A percentile compares a stretch with the other conserved stretches of the same genome.
phyloP scores from a whole-genome alignment of 2,797 vertebrate genomes.

The Ptychobarbus kaznakovi region DNA sequence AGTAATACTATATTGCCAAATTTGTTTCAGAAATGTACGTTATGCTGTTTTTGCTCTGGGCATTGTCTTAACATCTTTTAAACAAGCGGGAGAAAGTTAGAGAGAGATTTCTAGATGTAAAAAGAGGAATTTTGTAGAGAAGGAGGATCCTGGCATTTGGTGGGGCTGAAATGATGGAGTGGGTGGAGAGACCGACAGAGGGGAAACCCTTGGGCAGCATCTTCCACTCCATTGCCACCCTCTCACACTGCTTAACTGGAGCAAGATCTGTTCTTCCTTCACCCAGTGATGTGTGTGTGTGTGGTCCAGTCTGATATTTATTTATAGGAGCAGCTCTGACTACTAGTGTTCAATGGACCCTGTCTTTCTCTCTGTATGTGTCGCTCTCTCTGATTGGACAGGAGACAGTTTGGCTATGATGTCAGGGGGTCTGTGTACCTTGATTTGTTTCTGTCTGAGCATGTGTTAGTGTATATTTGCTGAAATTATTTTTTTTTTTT shows the following conservation, averaged over 20 bases:
- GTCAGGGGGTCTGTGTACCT: conserved; percentile 23
- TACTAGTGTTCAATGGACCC: conserved; percentile 18
- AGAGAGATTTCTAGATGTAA: not conserved
- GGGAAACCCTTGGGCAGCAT: conserved; percentile 74
- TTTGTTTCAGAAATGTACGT: not conserved
- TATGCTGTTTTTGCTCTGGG: not conserved
- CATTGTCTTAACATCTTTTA: not conserved
- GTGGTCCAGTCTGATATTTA: conserved; percentile 41
- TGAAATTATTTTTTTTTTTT: not conserved
- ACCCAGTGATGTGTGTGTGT: conserved; percentile 40
- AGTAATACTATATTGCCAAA: not conserved
- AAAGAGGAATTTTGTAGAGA: conserved; percentile 45
- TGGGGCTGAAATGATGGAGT: conserved; percentile 55
- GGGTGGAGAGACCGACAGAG: conserved; percentile 59
- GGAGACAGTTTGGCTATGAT: conserved; percentile 16
- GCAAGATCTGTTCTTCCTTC: conserved; percentile 46
- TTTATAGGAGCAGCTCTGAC: conserved; percentile 36
- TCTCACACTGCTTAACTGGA: conserved; percentile 53
- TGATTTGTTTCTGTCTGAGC: conserved; percentile 10
- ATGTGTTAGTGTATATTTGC: not conserved
- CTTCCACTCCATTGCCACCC: conserved; percentile 49
- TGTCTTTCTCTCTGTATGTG: conserved; percentile 1
- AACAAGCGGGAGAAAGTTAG: conserved; percentile 16
- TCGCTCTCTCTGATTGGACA: conserved; percentile 31
- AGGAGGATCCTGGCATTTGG: conserved; percentile 56